Percentiles rank a stretch among this genome's conserved stretches.
phyloP scores from a whole-genome alignment of 1,140 invertebrate species.

The Pogonus chalceus region DNA sequence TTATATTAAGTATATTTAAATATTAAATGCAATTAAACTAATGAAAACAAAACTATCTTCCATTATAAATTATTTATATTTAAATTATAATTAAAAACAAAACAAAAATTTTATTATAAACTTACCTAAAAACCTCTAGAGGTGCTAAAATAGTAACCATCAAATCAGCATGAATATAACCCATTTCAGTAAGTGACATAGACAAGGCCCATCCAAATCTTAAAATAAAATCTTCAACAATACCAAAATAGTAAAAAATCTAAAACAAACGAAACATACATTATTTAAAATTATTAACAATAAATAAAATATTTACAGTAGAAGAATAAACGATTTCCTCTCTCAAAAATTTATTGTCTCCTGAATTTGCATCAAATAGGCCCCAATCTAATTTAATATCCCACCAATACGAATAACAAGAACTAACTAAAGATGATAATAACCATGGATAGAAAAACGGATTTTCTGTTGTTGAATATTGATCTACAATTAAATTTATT shows the following conservation, averaged over 20 bases:
- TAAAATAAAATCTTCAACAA: conserved; percentile 83
- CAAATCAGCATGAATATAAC: conserved; percentile 67
- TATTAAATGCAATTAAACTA: too few species aligned
- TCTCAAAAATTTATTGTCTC: conserved; percentile 60
- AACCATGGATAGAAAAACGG: conserved; percentile 65
- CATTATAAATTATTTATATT: conserved; percentile 9
- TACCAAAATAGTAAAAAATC: conserved; percentile 34
- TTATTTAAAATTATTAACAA: too few species aligned
- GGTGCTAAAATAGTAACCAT: conserved; percentile 83
- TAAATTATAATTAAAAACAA: conserved; percentile 3
- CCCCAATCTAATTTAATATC: conserved; percentile 94
- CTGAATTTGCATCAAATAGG: conserved; percentile 68
- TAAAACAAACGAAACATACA: conserved; percentile 18
- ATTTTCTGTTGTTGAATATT: conserved; percentile 41
- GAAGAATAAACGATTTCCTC: conserved; percentile 59
- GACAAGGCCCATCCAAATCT: conserved; percentile 88
- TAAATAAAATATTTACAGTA: conserved; percentile 37
- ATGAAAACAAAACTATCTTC: too few species aligned
- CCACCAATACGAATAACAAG: conserved; percentile 74
- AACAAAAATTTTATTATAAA: neutral
- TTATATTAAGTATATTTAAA: too few species aligned
- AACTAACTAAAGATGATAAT: conserved; percentile 56
- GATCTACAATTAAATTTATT: conserved; percentile 23
- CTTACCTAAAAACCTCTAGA: conserved; percentile 87
- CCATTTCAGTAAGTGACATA: conserved; percentile 77